These are phyloP conservation scores for Gymnoscelis rufifasciata DNA, from an alignment of 2,888 invertebrate species.

Conservation along the genomic window DNA sequence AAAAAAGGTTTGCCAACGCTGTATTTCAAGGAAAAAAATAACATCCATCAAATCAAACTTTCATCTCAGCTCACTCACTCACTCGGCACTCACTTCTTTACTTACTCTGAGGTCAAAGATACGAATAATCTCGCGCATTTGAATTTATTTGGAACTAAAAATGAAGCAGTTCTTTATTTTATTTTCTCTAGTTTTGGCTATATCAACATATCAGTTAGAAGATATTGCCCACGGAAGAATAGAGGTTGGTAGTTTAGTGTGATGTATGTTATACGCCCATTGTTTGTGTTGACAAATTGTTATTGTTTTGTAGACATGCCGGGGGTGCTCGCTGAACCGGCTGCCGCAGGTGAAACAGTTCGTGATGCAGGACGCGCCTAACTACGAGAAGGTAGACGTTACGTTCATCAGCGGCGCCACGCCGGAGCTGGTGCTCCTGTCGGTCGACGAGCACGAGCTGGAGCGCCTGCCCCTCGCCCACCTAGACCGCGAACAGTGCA, in stretches of 20 bases:
- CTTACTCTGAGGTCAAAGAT: no score
- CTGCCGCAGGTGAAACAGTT: constrained; percentile 83
- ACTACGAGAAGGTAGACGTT: constrained; percentile 80
- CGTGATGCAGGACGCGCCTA: constrained; percentile 83
- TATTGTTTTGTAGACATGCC: constrained; percentile 80
- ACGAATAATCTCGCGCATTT: neutral
- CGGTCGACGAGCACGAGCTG: constrained; percentile 77
- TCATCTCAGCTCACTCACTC: no score
- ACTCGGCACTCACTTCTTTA: no score
- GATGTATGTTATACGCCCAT: constrained; percentile 1
- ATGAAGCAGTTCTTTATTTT: constrained; percentile 35
- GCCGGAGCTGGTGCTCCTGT: constrained; percentile 81
- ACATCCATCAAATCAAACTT: no score
- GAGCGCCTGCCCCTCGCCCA: constrained; percentile 80
- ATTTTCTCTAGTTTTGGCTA: constrained; percentile 36
- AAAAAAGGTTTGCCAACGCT: no score
- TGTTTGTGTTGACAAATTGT: neutral
- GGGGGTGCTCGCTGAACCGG: constrained; percentile 83
- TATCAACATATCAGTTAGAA: constrained; percentile 44
- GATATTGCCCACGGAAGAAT: constrained; percentile 66
- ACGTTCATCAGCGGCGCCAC: constrained; percentile 82
- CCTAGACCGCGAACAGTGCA: constrained; percentile 82
- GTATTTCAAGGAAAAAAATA: no score
- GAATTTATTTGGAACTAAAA: neutral
- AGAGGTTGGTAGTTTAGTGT: constrained; percentile 46